phyloP scores from a whole-genome alignment of 2,888 invertebrate genomes.

The Entomobrya multifasciata region DNA sequence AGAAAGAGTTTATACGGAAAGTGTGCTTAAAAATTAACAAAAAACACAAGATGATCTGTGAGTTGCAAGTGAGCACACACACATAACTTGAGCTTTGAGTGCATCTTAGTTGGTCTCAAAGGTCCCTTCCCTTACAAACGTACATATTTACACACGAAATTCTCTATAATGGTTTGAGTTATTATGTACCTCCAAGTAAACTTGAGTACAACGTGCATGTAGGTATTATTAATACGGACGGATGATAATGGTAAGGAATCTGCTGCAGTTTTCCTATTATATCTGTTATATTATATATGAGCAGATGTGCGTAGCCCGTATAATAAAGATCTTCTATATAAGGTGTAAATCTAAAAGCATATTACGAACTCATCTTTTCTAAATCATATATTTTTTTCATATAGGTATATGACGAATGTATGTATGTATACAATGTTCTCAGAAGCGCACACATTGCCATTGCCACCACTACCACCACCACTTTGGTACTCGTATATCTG shows the following conservation, averaged over 20 bases:
- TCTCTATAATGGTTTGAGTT: background rate
- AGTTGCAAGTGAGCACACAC: too few species aligned
- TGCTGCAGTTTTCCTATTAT: conserved; percentile 3
- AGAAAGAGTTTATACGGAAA: too few species aligned
- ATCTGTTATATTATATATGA: background rate
- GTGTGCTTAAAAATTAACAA: too few species aligned
- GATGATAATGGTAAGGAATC: conserved; percentile 52
- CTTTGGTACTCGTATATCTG: conserved; percentile 14
- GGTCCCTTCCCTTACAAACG: conserved; percentile 30
- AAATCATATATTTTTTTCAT: too few species aligned
- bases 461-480: conserved; percentile 30
- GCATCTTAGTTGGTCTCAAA: conserved; percentile 27
- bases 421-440: background rate
- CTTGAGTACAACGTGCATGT: background rate
- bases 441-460: background rate
- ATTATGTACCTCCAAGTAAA: conserved; percentile 4
- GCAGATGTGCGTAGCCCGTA: conserved; percentile 62
- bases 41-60: too few species aligned
- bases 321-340: background rate
- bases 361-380: background rate
- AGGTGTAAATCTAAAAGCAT: conserved; percentile 46
- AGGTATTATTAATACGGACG: conserved; percentile 11
- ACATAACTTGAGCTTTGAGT: too few species aligned
- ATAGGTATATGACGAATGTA: background rate
- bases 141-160: conserved; percentile 21